Evolutionary conservation across 2,888 invertebrate genomes (phyloP), one percentile per base, ranked within the genome.

Genomic region (Orthosia incerta): DNA sequence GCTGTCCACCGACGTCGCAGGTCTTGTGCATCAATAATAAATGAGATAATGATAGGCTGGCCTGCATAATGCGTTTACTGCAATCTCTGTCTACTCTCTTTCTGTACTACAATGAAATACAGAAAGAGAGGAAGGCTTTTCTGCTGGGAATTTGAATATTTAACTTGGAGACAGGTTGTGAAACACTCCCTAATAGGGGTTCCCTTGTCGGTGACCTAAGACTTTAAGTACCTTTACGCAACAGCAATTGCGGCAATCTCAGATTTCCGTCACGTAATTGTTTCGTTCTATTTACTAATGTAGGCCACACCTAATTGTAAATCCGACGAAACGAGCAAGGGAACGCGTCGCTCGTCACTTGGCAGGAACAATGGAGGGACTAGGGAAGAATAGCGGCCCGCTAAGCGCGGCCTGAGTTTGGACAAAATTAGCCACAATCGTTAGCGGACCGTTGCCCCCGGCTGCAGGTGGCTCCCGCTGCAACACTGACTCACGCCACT

Each of bases 381-480:
- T 78, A 80, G 81, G 71, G 79, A 80, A 85, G 86, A 85, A 87
- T 82, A 84, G 86, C 82, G 71, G 77, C 75, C 65, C 71, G 67
- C 76, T 71, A 50, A 20, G 64, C 66, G 50, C 51, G 51, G 66
- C 39, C 31, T 72, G 76, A 66, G 70, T 81, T 80, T 83, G 86
- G 86, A 91, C 91, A 72, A 87, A 93, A 91, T 92, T 92, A 93
- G 91, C 88, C 79, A 81, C 89, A 89, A 89, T 88, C 90, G 87
- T 91, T 89, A 89, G 86, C 84, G 87, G 92, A 88, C 88, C 92
- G 86, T 91, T 93, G 93, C 91, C 89, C 92, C 84, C 88, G 80
- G 63, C 80, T 82, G 85, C 88, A 89, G 86, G 88, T 86, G 83
- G 71, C 78, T 72, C 85, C 31, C 76, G 55, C 72, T 72, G 82